Conservation (phyloP, 1,140 invertebrate species). For the Batillaria attramentaria region DNA sequence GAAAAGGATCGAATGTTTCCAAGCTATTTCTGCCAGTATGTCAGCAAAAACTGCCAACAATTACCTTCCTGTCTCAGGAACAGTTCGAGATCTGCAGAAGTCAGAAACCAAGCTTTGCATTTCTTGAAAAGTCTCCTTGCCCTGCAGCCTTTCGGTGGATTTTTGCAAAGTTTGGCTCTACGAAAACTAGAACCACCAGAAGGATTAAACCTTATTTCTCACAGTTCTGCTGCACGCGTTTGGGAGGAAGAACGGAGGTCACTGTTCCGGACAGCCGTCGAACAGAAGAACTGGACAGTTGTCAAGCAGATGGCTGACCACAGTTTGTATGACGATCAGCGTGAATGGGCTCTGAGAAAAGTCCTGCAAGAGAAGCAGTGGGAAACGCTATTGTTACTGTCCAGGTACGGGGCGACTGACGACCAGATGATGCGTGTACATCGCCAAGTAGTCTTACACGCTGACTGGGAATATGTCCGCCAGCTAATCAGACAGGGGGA, state of each 20-base stretch:
- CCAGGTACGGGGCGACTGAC: neutral
- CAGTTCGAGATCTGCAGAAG: too few relatives aligned
- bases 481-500: neutral
- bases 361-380: constrained; percentile 5
- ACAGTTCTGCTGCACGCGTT: too few relatives aligned
- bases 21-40: too few relatives aligned
- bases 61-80: too few relatives aligned
- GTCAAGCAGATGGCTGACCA: constrained; percentile 10
- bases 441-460: neutral
- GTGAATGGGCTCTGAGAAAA: neutral
- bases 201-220: too few relatives aligned
- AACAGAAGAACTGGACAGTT: neutral
- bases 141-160: too few relatives aligned
- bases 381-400: neutral
- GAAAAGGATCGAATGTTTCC: too few relatives aligned
- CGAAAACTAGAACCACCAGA: too few relatives aligned
- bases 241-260: neutral
- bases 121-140: too few relatives aligned
- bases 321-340: constrained; percentile 4
- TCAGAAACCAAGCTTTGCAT: too few relatives aligned
- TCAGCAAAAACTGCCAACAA: too few relatives aligned
- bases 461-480: neutral
- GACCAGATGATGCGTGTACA: neutral
- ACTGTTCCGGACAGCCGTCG: constrained; percentile 7
- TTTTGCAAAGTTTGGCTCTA: too few relatives aligned